A percentile compares a stretch with the other conserved stretches of the same genome.
Evolutionary conservation across 2,113 vertebrate genomes (phyloP).

Genomic region (Xiphophorus maculatus): DNA sequence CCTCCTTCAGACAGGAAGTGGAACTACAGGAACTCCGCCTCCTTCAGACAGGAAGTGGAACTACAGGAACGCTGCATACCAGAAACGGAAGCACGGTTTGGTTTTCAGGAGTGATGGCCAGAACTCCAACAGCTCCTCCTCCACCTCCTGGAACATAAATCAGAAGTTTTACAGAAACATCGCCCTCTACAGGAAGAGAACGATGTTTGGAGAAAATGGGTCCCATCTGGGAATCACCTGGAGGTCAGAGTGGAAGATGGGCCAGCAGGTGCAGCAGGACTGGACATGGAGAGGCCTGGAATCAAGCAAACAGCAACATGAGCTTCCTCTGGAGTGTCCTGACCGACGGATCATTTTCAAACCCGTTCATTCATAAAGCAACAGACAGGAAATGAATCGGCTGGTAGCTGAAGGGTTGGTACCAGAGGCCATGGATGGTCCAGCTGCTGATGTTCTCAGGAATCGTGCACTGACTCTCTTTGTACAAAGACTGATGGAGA

Average conservation of each 20-base stretch:
- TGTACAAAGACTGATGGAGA: conserved; percentile 50
- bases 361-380: not conserved
- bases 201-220: not conserved
- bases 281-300: conserved; percentile 53
- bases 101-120: conserved; percentile 75
- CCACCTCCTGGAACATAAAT: conserved; percentile 65
- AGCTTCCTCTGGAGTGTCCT: not conserved
- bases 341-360: not conserved
- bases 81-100: conserved; percentile 69
- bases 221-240: conserved; percentile 58
- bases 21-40: not conserved
- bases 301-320: not conserved
- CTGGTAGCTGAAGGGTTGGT: not conserved
- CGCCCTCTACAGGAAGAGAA: too few relatives aligned
- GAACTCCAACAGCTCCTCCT: conserved; percentile 45
- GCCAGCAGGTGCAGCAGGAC: conserved; percentile 74
- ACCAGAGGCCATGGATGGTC: conserved; percentile 82
- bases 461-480: conserved; percentile 58
- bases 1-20: not conserved
- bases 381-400: too few relatives aligned
- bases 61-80: conserved; percentile 41
- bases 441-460: conserved; percentile 65
- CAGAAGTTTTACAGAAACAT: not conserved
- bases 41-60: not conserved
- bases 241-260: conserved; percentile 74